These are phyloP conservation scores for Pterostichus niger DNA, from an alignment of 2,888 invertebrate species.

Conservation along the genomic window DNA sequence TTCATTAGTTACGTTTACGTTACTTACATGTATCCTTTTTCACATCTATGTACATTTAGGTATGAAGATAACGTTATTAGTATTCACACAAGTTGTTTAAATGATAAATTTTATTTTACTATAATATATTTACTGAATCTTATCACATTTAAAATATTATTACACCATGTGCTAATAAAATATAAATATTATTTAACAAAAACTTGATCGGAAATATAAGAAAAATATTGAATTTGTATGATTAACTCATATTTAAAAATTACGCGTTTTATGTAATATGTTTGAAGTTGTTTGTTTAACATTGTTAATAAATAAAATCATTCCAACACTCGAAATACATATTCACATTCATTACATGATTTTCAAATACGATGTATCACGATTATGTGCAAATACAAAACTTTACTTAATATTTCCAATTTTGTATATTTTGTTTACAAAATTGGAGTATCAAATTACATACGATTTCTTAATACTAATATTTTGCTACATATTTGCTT, in stretches of 20 bases:
- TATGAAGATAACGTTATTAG: constrained; percentile 36
- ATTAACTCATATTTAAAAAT: constrained; percentile 37
- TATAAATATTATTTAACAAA: constrained; percentile 40
- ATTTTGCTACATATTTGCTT: constrained; percentile 29
- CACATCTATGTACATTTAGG: constrained; percentile 49
- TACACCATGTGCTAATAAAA: constrained; percentile 43
- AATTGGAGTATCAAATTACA: constrained; percentile 22
- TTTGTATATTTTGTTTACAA: constrained; percentile 17
- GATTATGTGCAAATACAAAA: constrained; percentile 45
- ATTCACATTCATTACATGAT: constrained; percentile 37
- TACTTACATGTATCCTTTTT: constrained; percentile 49
- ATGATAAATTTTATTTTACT: constrained; percentile 41
- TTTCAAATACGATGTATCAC: constrained; percentile 20
- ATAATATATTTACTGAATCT: constrained; percentile 52
- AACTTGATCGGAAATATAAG: constrained; percentile 41
- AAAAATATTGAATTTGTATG: constrained; percentile 17
- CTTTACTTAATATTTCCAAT: constrained; percentile 32
- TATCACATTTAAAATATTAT: constrained; percentile 51
- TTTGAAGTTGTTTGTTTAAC: constrained; percentile 9
- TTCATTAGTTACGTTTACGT: constrained; percentile 23
- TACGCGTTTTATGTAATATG: constrained; percentile 28
- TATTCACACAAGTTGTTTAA: constrained; percentile 33
- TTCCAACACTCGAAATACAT: constrained; percentile 14
- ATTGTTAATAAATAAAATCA: constrained; percentile 24
- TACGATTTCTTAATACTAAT: constrained; percentile 24